Conservation (phyloP, 2,113 vertebrate genomes). For the Propithecus coquereli region DNA sequence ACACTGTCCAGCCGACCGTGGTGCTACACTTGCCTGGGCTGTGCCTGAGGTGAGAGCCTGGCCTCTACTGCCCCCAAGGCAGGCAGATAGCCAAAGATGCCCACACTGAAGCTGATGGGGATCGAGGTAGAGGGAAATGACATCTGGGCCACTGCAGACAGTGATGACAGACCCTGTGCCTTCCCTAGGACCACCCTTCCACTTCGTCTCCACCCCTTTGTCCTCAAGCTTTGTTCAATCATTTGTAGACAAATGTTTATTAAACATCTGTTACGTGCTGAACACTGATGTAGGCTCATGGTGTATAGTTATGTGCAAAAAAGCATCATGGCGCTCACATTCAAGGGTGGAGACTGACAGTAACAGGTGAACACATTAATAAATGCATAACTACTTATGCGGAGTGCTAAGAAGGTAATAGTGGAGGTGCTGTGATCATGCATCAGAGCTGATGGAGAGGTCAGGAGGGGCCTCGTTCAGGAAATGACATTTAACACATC, state of each 20-base stretch:
- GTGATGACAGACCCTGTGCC: not conserved
- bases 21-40: not conserved
- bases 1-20: not conserved
- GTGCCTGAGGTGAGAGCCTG: not conserved
- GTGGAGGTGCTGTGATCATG: not conserved
- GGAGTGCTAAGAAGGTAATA: not conserved
- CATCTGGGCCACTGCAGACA: not conserved
- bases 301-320: not conserved
- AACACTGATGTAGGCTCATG: not conserved
- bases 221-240: not conserved
- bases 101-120: not conserved
- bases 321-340: not conserved
- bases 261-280: not conserved
- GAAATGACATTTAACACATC: not conserved
- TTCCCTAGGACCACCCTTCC: not conserved
- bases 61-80: not conserved
- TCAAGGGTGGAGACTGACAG: not conserved
- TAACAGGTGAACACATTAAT: not conserved
- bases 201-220: not conserved
- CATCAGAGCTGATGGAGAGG: not conserved
- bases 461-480: not conserved
- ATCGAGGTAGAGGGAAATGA: not conserved
- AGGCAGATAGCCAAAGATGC: not conserved
- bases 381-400: not conserved
- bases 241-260: not conserved